These are phyloP conservation scores for Papilio gigon DNA, from an alignment of 2,888 invertebrate genomes.

Conservation along the genomic window DNA sequence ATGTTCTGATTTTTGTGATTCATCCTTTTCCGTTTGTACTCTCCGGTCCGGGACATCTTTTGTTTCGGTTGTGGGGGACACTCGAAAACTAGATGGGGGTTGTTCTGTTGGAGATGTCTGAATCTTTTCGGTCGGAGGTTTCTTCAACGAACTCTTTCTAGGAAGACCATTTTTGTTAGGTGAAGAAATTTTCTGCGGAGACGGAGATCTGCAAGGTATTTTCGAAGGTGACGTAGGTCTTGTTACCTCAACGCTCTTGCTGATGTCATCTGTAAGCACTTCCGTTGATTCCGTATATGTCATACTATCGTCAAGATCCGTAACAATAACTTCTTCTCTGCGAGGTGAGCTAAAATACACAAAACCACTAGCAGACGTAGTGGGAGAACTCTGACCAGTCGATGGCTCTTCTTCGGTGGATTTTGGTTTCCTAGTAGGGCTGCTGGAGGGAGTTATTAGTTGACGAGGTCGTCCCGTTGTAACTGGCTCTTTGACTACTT, in stretches of 20 bases:
- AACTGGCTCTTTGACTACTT: conserved; percentile 10
- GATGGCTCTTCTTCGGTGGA: conserved; percentile 63
- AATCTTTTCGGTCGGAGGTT: conserved; percentile 59
- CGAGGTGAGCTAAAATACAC: conserved; percentile 70
- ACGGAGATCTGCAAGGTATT: conserved; percentile 72
- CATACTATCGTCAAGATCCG: conserved; percentile 68
- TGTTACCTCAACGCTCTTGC: conserved; percentile 53
- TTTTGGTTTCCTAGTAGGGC: conserved; percentile 75
- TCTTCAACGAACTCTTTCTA: conserved; percentile 77
- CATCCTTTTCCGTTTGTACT: conserved; percentile 57
- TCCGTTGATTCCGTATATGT: conserved; percentile 50
- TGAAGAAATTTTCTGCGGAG: conserved; percentile 64
- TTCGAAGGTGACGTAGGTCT: conserved; percentile 68
- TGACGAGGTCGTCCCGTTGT: conserved; percentile 66
- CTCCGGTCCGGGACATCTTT: conserved; percentile 55
- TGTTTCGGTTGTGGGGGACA: conserved; percentile 66
- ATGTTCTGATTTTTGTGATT: conserved; percentile 53
- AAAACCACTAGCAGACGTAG: conserved; percentile 82
- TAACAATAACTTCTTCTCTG: conserved; percentile 59
- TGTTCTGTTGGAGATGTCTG: conserved; percentile 67
- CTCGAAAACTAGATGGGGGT: conserved; percentile 69
- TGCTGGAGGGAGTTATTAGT: conserved; percentile 76
- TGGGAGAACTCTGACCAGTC: conserved; percentile 79
- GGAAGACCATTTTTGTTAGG: conserved; percentile 66
- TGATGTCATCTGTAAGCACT: conserved; percentile 48